Conservation (phyloP, 2,113 vertebrate genomes). For the Crypturellus undulatus region DNA sequence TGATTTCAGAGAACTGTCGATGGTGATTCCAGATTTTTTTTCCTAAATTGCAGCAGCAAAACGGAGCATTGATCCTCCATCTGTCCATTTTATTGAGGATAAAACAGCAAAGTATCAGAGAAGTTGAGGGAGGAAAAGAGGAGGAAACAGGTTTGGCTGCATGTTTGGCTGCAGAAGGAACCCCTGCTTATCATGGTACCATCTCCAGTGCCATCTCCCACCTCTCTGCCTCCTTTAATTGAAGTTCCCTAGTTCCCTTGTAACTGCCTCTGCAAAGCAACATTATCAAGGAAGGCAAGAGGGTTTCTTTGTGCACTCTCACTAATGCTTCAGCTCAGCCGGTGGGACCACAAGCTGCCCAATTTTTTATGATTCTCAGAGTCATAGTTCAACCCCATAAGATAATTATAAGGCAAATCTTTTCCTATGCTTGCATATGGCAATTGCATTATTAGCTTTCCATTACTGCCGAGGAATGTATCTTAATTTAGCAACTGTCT, state of each 20-base stretch:
- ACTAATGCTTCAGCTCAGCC: neutral
- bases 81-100: neutral
- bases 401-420: slow-evolving; percentile 21
- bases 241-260: neutral
- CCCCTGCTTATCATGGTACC: neutral
- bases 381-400: neutral
- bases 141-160: neutral
- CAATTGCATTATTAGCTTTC: slow-evolving; percentile 49
- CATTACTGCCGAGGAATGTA: slow-evolving; percentile 40
- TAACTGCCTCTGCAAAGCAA: neutral
- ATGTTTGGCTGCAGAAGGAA: neutral
- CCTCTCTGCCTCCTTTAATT: neutral
- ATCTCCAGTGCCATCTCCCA: neutral
- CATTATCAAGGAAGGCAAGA: neutral
- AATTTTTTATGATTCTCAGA: slow-evolving; percentile 1
- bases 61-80: neutral
- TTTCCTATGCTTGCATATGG: neutral
- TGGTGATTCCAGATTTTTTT: neutral
- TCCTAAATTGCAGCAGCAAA: neutral
- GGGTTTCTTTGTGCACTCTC: neutral
- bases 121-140: neutral
- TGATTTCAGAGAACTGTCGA: neutral
- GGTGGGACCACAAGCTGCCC: neutral
- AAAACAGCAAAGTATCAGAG: neutral
- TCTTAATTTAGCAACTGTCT: slow-evolving; percentile 54